Evolutionary conservation across 2,113 vertebrate genomes (phyloP), one percentile per base, ranked within the genome.

Genomic region (Trogon surrucura): DNA sequence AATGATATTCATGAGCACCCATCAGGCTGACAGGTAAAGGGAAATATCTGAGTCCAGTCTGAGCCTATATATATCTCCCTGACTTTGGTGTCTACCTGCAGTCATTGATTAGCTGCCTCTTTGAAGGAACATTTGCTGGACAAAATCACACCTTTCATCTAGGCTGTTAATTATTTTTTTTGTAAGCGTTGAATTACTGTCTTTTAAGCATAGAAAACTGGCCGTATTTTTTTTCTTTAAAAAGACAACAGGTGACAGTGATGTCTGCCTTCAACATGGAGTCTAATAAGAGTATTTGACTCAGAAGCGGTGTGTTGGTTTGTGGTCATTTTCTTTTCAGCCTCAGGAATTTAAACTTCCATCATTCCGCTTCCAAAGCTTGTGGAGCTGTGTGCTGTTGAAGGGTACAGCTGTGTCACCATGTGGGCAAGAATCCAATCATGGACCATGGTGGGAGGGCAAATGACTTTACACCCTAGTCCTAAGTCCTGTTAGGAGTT

Each of bases 1-100:
- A 85, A 48, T 36, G 3, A 5, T 45, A n/a, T 11, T 72, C 13
- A 23, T 12, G 38, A 74, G 36, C 19, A 70, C 17, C 16, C 0
- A 0, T 14, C 34, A 47, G 64, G 58, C 13, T 69, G 81, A 77
- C 10, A 69, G 48, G 3, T 8, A 44, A 32, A 0, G 3, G 54
- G 45, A 64, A 78, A 69, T 27, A 5, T 15, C 38, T 1, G 19
- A 47, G 14, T 11, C 41, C n/a, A 8, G 13, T 25, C 47, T 58
- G 61, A 85, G 15, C 32, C n/a, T 9, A 1, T 5, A 7, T 2
- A 11, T 20, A 23, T 61, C 30, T 85, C 65, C 61, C 27, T 82
- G 51, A 34, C 10, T 45, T 88, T 61, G 22, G 5, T 18, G 22
- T 53, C 23, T 34, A 48, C 30, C 30, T 38, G 44, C 0, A 5